These are phyloP conservation scores for Jordanella pulchra DNA, from an alignment of 2,797 vertebrate genomes.

Conservation along the genomic window DNA sequence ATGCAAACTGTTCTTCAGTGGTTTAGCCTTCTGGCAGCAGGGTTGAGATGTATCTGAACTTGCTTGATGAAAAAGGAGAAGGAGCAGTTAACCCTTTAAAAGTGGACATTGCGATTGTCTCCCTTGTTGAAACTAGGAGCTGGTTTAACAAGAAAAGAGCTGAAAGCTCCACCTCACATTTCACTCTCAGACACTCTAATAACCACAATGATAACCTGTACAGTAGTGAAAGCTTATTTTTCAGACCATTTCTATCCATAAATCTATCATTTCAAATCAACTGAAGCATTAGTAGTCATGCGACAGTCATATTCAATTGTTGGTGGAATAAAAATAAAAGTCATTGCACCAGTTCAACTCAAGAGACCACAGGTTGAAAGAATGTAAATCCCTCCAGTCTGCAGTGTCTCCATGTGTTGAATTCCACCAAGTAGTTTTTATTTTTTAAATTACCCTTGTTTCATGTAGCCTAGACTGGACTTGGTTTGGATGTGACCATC, in stretches of 20 bases:
- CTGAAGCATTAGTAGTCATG: background rate
- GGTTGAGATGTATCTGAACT: background rate
- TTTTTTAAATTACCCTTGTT: no score
- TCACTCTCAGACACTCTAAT: background rate
- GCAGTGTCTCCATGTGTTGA: no score
- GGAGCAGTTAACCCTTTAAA: background rate
- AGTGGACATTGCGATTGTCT: background rate
- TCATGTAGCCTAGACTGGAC: no score
- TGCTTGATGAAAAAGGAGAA: background rate
- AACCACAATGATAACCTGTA: background rate
- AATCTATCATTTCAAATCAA: background rate
- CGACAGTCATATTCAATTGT: background rate
- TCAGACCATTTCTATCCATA: background rate
- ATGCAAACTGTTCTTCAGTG: background rate
- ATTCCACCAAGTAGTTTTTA: no score
- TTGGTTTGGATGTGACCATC: no score
- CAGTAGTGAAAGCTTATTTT: background rate
- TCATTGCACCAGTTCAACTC: background rate
- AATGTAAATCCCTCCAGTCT: no score
- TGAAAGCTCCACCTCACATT: constrained; percentile 1
- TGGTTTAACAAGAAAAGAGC: constrained; percentile 1
- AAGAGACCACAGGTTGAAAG: background rate
- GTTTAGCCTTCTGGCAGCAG: background rate
- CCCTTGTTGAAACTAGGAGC: background rate
- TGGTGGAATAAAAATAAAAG: background rate